These are phyloP conservation scores for Nephrocerus scutellatus DNA, from an alignment of 2,888 invertebrate species.

Conservation along the genomic window DNA sequence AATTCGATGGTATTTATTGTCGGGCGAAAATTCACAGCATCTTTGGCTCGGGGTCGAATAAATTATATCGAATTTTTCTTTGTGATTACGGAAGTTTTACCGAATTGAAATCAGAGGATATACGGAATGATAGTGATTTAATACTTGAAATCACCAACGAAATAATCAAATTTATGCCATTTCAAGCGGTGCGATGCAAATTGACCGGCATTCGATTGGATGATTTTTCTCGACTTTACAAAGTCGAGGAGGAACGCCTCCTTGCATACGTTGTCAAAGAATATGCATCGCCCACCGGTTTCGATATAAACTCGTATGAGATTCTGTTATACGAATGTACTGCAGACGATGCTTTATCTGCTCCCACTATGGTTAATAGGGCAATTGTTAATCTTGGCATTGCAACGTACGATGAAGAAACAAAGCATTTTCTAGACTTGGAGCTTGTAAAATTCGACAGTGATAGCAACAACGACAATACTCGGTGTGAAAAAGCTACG, in stretches of 20 bases:
- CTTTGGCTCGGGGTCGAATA: slow-evolving; percentile 11
- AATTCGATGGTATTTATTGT: slow-evolving; percentile 22
- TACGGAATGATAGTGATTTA: slow-evolving; percentile 24
- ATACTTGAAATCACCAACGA: slow-evolving; percentile 23
- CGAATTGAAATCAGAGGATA: slow-evolving; percentile 16
- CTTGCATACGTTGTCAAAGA: slow-evolving; percentile 23
- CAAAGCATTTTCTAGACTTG: slow-evolving; percentile 24
- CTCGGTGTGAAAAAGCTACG: too few species aligned
- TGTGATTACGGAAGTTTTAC: slow-evolving; percentile 26
- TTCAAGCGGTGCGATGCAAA: slow-evolving; percentile 28
- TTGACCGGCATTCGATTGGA: slow-evolving; percentile 26
- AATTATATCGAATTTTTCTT: slow-evolving; percentile 25
- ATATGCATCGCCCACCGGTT: slow-evolving; percentile 2
- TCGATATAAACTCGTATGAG: slow-evolving; percentile 23
- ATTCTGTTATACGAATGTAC: slow-evolving; percentile 26
- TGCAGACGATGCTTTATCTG: slow-evolving; percentile 16
- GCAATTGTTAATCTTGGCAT: slow-evolving; percentile 23
- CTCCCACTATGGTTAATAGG: slow-evolving; percentile 22
- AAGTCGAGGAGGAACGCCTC: slow-evolving; percentile 21
- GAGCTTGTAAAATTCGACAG: slow-evolving; percentile 17
- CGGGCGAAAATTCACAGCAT: slow-evolving; percentile 29
- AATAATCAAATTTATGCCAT: slow-evolving; percentile 27
- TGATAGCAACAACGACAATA: slow-evolving; percentile 4
- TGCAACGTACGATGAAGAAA: slow-evolving; percentile 21
- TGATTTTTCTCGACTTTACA: slow-evolving; percentile 19